phyloP scores from a whole-genome alignment of 2,888 invertebrate genomes.

The Dolichopus griseipennis region DNA sequence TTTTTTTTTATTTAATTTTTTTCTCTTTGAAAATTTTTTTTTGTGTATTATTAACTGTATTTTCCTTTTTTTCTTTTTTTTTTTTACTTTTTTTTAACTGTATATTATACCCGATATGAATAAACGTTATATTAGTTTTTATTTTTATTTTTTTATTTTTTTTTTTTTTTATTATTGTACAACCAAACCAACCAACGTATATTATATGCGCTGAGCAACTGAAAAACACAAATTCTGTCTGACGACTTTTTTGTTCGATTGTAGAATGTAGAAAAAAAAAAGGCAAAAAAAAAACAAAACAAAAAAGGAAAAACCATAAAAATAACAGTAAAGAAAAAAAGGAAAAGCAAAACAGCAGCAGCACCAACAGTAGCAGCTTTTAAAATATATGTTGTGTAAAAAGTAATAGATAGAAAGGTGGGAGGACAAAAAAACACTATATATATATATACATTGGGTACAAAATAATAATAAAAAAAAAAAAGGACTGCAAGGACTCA shows the following conservation, averaged over 20 bases:
- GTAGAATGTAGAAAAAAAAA: neutral
- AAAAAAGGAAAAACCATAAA: neutral
- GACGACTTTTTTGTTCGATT: neutral
- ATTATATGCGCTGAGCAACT: slow-evolving; percentile 6
- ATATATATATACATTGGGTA: too few species aligned
- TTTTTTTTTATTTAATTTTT: neutral
- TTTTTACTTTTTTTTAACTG: neutral
- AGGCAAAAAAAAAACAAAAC: neutral
- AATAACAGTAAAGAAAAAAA: too few species aligned
- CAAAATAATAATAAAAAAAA: too few species aligned
- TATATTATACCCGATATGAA: neutral
- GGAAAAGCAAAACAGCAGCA: too few species aligned
- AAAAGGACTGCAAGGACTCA: too few species aligned
- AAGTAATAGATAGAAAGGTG: too few species aligned
- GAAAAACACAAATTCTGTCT: slow-evolving; percentile 6
- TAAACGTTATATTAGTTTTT: neutral
- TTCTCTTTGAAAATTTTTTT: neutral
- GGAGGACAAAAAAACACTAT: too few species aligned
- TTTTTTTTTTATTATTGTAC: neutral
- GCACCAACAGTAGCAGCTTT: too few species aligned
- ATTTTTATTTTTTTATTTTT: too few species aligned
- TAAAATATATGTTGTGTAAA: too few species aligned
- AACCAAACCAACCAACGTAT: slow-evolving; percentile 6
- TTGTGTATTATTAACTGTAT: neutral
- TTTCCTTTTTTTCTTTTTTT: too few species aligned